These are phyloP conservation scores for Desmophyllum pertusum DNA, from an alignment of 92 coral and sea anemone genomes.

Conservation along the genomic window DNA sequence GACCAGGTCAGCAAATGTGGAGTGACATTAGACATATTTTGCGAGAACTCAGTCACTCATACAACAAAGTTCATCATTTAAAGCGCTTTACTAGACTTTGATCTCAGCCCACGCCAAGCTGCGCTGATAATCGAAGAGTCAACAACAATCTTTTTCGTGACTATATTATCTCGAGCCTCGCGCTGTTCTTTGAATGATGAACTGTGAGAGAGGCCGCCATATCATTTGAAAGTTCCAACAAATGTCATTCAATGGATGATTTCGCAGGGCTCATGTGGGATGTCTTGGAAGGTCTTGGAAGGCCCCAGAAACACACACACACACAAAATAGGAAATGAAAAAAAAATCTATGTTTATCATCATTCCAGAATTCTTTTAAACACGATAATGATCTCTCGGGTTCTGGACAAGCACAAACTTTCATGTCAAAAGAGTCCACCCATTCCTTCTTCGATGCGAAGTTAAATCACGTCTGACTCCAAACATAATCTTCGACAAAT, in stretches of 20 bases:
- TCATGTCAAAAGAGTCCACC: neutral
- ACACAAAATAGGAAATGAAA: neutral
- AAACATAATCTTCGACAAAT: neutral
- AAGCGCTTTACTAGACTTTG: neutral
- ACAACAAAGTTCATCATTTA: neutral
- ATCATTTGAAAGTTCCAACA: neutral
- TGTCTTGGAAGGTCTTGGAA: neutral
- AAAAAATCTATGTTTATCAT: neutral
- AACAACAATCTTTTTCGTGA: neutral
- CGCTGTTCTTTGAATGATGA: neutral
- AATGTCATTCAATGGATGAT: neutral
- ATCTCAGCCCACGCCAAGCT: conserved; percentile 14
- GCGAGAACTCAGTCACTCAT: neutral
- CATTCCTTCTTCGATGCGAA: neutral
- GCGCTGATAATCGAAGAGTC: neutral
- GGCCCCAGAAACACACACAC: neutral
- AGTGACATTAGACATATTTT: neutral
- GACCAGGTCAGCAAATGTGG: neutral
- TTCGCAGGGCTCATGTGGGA: neutral
- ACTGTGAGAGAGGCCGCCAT: neutral
- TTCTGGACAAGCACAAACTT: conserved; percentile 1
- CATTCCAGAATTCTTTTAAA: neutral
- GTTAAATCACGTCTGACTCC: neutral
- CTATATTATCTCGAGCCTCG: neutral
- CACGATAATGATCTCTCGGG: conserved; percentile 1